Base-by-base conservation (phyloP, 2,888 invertebrate genomes). In the Drosophila flavopinicola region DNA sequence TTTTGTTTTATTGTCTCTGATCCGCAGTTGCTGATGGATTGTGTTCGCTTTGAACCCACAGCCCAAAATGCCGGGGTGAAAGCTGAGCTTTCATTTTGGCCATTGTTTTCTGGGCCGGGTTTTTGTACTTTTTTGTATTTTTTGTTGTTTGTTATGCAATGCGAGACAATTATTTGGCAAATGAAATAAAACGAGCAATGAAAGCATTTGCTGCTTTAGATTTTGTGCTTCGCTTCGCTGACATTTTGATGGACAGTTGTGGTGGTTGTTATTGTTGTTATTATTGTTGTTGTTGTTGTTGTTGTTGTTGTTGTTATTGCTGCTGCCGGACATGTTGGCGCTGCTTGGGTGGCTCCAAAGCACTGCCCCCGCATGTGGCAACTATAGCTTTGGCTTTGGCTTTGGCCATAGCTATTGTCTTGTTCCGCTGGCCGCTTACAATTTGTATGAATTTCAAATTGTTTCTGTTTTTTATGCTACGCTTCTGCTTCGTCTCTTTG, bases 381-480 rank as follows among this genome's bases (percentile, higher is more conserved):
- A 42, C 35, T 30, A 35, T 27, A 13, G 10, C 25, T 29, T 15
- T 10, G 7, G 15, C 27, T 42, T 35, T 15, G 15, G 23, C 42
- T 25, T 10, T 33, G 35, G 54, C 53, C 57, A 51, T 72, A 64
- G 60, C 66, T 41, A 44, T 57, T 67, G 54, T 69, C 48, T 33
- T 66, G 75, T 68, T 72, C 60, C 67, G 67, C 60, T 72, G 59
- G 58, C 80, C 75, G 78, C 72, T 75, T 84, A 74, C 85, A 82
- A 85, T 82, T 83, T 83, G 85, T 85, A 82, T 83, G 85, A 85
- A 85, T 82, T 85, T 83, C 74, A 73, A 82, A 84, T 84, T 61
- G 44, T 57, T 53, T 17, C 37, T 13, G 27, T 11, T 20, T 20
- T 20, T 20, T 39, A 23, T 25, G 57, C 41, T 24, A 25, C 42